Conservation (phyloP, 2,797 vertebrate genomes). For the Schizopygopsis malacanthus region DNA sequence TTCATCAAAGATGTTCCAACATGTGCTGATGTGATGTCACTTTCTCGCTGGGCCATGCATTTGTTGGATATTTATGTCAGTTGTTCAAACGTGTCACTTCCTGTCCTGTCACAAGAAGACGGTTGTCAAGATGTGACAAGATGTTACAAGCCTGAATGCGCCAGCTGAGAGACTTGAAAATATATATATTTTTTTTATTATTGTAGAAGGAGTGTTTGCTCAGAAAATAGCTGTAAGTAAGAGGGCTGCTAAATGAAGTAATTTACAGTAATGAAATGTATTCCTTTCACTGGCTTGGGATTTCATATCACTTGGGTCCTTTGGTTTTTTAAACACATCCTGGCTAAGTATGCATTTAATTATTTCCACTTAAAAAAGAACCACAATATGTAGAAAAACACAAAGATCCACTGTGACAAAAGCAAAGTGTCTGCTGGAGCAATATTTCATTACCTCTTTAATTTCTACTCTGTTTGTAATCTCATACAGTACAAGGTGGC, state of each 20-base stretch:
- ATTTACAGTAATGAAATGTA: constrained; percentile 2
- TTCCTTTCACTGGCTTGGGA: not conserved
- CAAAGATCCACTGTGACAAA: not conserved
- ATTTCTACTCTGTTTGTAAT: not conserved
- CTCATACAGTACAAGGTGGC: not conserved
- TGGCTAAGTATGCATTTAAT: not conserved
- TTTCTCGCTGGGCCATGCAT: constrained; percentile 27
- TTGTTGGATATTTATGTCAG: constrained; percentile 52
- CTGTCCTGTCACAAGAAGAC: constrained; percentile 32
- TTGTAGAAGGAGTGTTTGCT: not conserved
- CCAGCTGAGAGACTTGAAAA: constrained; percentile 1
- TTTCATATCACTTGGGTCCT: not conserved
- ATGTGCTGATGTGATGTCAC: constrained; percentile 43
- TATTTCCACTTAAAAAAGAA: not conserved
- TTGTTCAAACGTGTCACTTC: constrained; percentile 52
- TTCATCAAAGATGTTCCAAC: constrained; percentile 49
- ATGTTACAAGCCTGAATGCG: constrained; percentile 14
- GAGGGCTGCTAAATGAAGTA: not conserved
- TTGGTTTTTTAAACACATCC: not conserved
- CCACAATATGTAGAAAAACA: not conserved
- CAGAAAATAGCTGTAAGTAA: constrained; percentile 12
- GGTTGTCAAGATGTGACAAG: constrained; percentile 36
- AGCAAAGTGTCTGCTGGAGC: not conserved
- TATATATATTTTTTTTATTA: too few species aligned
- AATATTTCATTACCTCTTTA: not conserved